Conservation (phyloP, 1,140 invertebrate genomes). For the Musca domestica region DNA sequence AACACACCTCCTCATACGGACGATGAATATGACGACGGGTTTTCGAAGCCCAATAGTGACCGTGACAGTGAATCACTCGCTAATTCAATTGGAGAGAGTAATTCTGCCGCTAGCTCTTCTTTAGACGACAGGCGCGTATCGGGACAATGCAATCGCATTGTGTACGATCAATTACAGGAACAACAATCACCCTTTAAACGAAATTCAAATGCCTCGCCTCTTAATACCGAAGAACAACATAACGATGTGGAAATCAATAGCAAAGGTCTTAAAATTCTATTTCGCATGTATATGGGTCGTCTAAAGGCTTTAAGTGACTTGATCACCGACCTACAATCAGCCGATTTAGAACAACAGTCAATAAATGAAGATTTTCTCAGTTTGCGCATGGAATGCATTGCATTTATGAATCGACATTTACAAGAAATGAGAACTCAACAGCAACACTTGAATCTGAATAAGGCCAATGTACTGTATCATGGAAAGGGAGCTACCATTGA, state of each 20-base stretch:
- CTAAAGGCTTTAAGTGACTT: constrained; percentile 47
- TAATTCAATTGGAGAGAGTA: constrained; percentile 34
- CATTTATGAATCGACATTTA: constrained; percentile 41
- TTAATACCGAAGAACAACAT: not conserved
- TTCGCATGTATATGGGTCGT: constrained; percentile 51
- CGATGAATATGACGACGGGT: constrained; percentile 46
- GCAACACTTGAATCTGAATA: constrained; percentile 5
- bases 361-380: constrained; percentile 43
- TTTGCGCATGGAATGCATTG: constrained; percentile 48
- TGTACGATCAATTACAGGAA: constrained; percentile 48
- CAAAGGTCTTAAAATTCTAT: constrained; percentile 50
- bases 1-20: constrained; percentile 44
- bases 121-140: constrained; percentile 41
- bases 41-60: constrained; percentile 44
- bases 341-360: constrained; percentile 44
- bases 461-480: not conserved
- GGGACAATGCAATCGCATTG: constrained; percentile 43
- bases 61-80: constrained; percentile 46
- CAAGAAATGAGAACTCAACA: constrained; percentile 27
- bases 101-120: constrained; percentile 40
- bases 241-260: constrained; percentile 37
- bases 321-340: constrained; percentile 46
- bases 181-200: constrained; percentile 46
- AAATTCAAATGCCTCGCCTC: constrained; percentile 38
- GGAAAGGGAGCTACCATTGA: not conserved